These are phyloP conservation scores for Planiliza haematocheilus DNA, from an alignment of 2,113 vertebrate species.

Conservation along the genomic window DNA sequence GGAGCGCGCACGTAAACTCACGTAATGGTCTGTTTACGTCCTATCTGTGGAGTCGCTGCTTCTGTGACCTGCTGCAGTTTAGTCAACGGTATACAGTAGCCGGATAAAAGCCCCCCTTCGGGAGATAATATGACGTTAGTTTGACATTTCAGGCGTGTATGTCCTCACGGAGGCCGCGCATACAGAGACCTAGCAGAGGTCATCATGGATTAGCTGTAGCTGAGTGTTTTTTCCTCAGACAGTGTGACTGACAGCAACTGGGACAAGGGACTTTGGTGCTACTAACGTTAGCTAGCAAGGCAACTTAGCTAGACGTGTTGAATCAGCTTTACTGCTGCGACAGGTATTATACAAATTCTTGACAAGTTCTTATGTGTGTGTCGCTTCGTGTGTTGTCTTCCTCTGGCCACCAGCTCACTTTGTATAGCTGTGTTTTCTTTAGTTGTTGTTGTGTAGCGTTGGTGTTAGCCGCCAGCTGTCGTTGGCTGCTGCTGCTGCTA, in stretches of 20 bases:
- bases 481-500: constrained; percentile 64
- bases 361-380: constrained; percentile 60
- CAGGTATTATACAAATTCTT: constrained; percentile 67
- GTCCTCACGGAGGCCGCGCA: neutral
- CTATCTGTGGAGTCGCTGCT: constrained; percentile 31
- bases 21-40: constrained; percentile 73
- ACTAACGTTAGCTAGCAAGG: constrained; percentile 62
- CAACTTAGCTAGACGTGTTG: constrained; percentile 68
- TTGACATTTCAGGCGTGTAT: neutral
- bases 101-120: constrained; percentile 13
- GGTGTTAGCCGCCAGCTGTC: constrained; percentile 67
- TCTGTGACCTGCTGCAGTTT: constrained; percentile 57
- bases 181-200: constrained; percentile 24
- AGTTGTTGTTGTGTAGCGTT: constrained; percentile 64
- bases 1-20: constrained; percentile 52
- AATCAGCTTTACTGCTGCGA: constrained; percentile 56
- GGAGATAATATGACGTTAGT: constrained; percentile 14
- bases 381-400: constrained; percentile 64
- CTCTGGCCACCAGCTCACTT: constrained; percentile 41
- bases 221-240: constrained; percentile 25
- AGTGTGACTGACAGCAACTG: constrained; percentile 58
- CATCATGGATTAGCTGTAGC: constrained; percentile 62
- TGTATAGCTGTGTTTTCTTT: constrained; percentile 47
- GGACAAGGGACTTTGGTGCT: constrained; percentile 64
- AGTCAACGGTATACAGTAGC: constrained; percentile 34